Percentiles rank a stretch among this genome's conserved stretches.
phyloP scores from a whole-genome alignment of 2,888 invertebrate genomes.

The Boloria euphrosyne region DNA sequence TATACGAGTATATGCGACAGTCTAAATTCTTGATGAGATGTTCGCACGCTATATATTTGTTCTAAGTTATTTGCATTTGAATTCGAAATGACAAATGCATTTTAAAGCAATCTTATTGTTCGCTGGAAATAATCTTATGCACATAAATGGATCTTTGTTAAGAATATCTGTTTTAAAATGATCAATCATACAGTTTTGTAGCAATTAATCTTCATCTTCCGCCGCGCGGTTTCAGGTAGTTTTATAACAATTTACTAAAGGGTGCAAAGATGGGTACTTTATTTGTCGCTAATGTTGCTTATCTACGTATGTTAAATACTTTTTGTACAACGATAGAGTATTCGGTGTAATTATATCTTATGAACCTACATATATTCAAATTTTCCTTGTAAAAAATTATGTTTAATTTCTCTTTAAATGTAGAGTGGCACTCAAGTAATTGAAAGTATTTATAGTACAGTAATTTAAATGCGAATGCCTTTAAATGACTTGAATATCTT shows the following conservation, averaged over 20 bases:
- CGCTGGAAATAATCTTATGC: conserved; percentile 55
- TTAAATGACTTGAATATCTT: conserved; percentile 51
- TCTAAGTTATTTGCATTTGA: conserved; percentile 56
- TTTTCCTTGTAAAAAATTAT: conserved; percentile 47
- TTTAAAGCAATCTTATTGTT: conserved; percentile 65
- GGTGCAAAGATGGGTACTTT: too few species aligned
- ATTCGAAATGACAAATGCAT: conserved; percentile 66
- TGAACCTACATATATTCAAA: conserved; percentile 44
- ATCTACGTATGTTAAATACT: too few species aligned
- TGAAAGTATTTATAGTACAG: conserved; percentile 27
- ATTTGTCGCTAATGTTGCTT: too few species aligned
- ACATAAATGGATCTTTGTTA: conserved; percentile 44
- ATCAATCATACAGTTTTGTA: conserved; percentile 66
- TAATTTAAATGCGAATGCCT: conserved; percentile 54
- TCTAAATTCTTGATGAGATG: conserved; percentile 42
- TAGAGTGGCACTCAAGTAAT: conserved; percentile 26
- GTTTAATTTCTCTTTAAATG: conserved; percentile 2
- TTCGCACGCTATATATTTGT: conserved; percentile 62
- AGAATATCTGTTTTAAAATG: conserved; percentile 49
- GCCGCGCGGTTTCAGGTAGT: conserved; percentile 46
- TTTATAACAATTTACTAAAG: conserved; percentile 24
- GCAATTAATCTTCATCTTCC: conserved; percentile 74
- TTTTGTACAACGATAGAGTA: too few species aligned
- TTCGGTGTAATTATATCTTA: too few species aligned
- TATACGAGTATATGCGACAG: conserved; percentile 22